Base-by-base conservation (phyloP, 35 echinoderm and acorn worm genomes). In the Ophioderma brevispina region DNA sequence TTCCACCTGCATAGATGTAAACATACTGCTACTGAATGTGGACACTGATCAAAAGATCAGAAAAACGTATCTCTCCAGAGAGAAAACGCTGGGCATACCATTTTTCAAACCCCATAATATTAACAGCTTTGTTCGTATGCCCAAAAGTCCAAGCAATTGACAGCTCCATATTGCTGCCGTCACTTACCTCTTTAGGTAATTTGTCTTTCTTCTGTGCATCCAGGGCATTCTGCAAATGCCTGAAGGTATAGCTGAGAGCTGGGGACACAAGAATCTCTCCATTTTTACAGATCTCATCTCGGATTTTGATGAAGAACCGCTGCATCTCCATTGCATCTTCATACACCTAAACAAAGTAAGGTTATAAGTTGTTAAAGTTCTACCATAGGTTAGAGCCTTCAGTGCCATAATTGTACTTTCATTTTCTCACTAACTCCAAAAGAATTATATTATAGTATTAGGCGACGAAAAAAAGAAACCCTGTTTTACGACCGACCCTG, bases 281-380 rank as follows among this genome's bases (percentile, higher is more conserved):
- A 78, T 99, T 99, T 91, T 99, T 99, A 52, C 97, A 99, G 63
- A 99, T 99, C 36, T 99, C 97, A 87, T 99, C 97, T 49, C 97
- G 87, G 25, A 99, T 99, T 32, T 89, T 92, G 91, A 99, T 99
- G 85, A 99, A 95, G 81, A 99, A 99, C 52, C 95, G 92, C 55
- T 99, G 97, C 78, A 99, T 85, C 55, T 99, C 97, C 30, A 99
- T 31, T 0, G 94, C 91, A 93, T 99, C 97, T 86, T 99, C 97
- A 93, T 95, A 99, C 21, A 99, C 94, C 97, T 99, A 46, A 8
- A 17, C 5, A 46, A 46, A 46, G 41, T n/a, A n/a, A n/a, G n/a
- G n/a, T n/a, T n/a, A n/a, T n/a, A n/a, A n/a, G n/a, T n/a, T n/a
- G n/a, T n/a, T n/a, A n/a, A n/a, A n/a, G n/a, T n/a, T n/a, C n/a